Conservation (phyloP, 2,888 invertebrate genomes). For the Drosophila aldrichi region DNA sequence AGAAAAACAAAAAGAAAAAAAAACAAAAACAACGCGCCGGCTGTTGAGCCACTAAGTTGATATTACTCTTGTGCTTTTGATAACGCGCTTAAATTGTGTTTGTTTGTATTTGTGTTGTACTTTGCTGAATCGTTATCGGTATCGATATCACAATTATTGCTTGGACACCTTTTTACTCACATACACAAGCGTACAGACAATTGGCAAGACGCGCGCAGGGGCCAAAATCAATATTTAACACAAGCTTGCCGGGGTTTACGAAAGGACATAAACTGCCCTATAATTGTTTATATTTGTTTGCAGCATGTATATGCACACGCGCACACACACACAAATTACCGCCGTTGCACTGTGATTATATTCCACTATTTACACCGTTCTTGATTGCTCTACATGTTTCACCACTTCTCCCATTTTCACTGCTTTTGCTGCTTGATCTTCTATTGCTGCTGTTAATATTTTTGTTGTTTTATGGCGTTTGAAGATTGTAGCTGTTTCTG, state of each 20-base stretch:
- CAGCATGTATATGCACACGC: not conserved
- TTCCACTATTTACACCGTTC: conserved; percentile 25
- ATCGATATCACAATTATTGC: conserved; percentile 51
- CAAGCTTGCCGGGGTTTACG: conserved; percentile 26
- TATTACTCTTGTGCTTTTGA: conserved; percentile 52
- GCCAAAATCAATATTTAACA: conserved; percentile 54
- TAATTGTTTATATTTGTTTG: conserved; percentile 32
- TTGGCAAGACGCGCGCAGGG: conserved; percentile 44
- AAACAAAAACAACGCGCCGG: conserved; percentile 36
- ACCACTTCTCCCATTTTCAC: conserved; percentile 28
- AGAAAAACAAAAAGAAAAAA: conserved; percentile 12
- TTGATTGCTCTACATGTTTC: conserved; percentile 12
- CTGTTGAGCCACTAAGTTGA: conserved; percentile 25
- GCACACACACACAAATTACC: not conserved
- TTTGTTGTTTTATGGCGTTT: conserved; percentile 1
- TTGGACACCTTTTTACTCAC: conserved; percentile 21
- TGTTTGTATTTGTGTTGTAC: conserved; percentile 41
- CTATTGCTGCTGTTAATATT: conserved; percentile 14
- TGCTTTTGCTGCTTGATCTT: conserved; percentile 8
- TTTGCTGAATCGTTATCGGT: conserved; percentile 41
- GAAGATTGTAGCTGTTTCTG: conserved; percentile 10
- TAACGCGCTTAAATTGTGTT: conserved; percentile 55
- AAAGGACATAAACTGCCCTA: conserved; percentile 27
- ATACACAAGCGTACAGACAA: conserved; percentile 10
- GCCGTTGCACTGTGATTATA: conserved; percentile 16